Conservation (phyloP, 2,113 vertebrate species). For the Phyllostomus discolor region DNA sequence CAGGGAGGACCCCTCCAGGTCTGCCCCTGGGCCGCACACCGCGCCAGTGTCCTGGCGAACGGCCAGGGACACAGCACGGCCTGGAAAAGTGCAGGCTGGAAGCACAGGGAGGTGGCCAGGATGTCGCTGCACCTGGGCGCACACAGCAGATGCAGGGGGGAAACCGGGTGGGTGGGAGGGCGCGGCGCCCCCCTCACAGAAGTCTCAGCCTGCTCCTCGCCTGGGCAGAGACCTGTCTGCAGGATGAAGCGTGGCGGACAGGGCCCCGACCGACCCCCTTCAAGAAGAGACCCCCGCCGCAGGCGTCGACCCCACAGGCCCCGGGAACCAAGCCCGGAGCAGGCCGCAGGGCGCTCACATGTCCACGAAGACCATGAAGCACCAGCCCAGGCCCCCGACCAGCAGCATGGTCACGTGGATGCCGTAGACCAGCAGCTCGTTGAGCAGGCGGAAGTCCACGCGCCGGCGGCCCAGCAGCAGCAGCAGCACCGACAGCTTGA, state of each 20-base stretch:
- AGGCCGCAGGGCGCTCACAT: constrained; percentile 83
- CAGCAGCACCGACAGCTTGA: constrained; percentile 95
- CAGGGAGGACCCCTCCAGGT: not conserved
- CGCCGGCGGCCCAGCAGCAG: constrained; percentile 91
- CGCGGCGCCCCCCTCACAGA: not conserved
- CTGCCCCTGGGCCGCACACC: not conserved
- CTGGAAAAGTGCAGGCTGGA: not conserved
- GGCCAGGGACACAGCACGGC: not conserved
- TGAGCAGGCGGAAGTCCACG: constrained; percentile 93
- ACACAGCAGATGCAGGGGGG: fast-evolving
- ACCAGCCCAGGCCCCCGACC: constrained; percentile 96
- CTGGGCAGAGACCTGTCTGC: not conserved
- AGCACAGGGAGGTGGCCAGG: not conserved
- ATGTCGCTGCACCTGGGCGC: fast-evolving
- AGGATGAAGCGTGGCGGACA: fast-evolving
- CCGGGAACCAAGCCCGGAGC: fast-evolving
- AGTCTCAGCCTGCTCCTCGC: not conserved
- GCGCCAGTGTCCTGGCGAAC: not conserved
- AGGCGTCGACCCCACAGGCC: not conserved
- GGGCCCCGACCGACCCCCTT: not conserved
- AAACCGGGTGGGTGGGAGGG: not conserved
- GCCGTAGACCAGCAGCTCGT: constrained; percentile 94
- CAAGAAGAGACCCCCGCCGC: fast-evolving
- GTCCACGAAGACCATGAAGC: constrained; percentile 99
- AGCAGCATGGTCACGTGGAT: constrained; percentile 98